Evolutionary conservation across 1,140 invertebrate genomes (phyloP), one percentile per base, ranked within the genome.

Genomic region (Bombus consobrinus): DNA sequence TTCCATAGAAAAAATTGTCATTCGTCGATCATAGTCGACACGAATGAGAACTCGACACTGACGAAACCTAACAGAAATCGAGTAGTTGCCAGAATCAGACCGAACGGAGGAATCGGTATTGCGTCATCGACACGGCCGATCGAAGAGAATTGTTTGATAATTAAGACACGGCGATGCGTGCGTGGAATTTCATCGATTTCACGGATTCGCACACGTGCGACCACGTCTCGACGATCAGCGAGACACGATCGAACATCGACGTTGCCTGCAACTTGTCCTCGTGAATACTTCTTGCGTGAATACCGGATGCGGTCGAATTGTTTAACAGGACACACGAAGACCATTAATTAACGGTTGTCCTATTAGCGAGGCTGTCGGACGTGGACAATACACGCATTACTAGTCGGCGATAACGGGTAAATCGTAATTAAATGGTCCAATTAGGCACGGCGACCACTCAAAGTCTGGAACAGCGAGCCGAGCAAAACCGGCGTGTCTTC

Each of bases 361-460:
- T 37, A 88, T 87, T 84, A 88, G 41, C 34, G 22, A 34, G 53
- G n/a, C 43, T 53, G 80, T 37, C 71, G 43, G 47, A 64, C 72
- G 43, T 34, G 41, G 73, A 88, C 68, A 81, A 75, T 80, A 57
- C 37, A 25, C 37, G 53, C 75, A 64, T 85, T 73, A 81, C 77
- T 9, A 87, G 64, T 34, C 3, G 32, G 39, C 80, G 80, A 89
- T 87, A 85, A 77, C 53, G 74, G 76, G 53, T 88, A 87, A 89
- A 89, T 78, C 41, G 72, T 85, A 85, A 89, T 85, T 80, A 89
- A 78, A 59, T 43, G 69, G 53, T 64, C 18, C 69, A 76, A 89
- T 88, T 64, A 85, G 79, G 72, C 37, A 47, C n/a, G 3, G 28
- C 39, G 62, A n/a, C 28, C n/a, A 62, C 37, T 59, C 59, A 1